phyloP scores from a whole-genome alignment of 2,888 invertebrate genomes.

The Sthenelais limicola region DNA sequence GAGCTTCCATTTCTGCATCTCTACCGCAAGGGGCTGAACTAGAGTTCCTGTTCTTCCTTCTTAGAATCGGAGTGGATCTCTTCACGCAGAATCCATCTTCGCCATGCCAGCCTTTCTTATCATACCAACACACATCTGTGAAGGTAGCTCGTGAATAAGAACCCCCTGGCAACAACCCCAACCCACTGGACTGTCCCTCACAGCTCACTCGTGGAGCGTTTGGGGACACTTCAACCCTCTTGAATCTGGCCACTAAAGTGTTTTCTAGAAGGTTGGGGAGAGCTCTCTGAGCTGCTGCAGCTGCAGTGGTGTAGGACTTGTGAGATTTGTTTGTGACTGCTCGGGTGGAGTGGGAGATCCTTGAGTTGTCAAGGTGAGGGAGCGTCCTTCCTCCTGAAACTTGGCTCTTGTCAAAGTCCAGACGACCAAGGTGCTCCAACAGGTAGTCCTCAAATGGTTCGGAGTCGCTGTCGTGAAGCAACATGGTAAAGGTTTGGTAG shows the following conservation, averaged over 20 bases:
- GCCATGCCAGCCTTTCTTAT: not conserved
- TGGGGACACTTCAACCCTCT: not conserved
- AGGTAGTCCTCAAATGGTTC: conserved; percentile 28
- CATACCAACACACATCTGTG: not conserved
- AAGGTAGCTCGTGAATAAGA: not conserved
- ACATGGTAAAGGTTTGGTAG: no score
- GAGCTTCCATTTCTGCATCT: not conserved
- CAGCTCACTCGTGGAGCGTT: not conserved
- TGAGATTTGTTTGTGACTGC: not conserved
- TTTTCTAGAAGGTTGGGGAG: conserved; percentile 19
- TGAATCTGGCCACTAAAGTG: conserved; percentile 17
- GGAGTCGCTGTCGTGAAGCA: conserved; percentile 18
- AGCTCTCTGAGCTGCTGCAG: no score
- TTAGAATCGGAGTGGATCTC: not conserved
- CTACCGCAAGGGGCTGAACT: conserved; percentile 5
- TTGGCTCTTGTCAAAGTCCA: not conserved
- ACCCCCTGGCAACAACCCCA: not conserved
- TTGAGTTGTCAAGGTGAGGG: not conserved
- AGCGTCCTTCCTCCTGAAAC: not conserved
- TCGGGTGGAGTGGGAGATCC: not conserved
- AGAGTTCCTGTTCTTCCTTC: conserved; percentile 11
- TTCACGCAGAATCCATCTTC: not conserved
- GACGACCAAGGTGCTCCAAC: conserved; percentile 14
- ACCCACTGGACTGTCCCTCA: not conserved
- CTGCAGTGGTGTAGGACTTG: no score